Evolutionary conservation across 2,888 invertebrate genomes (phyloP).

Genomic region (Agriopis leucophaearia): DNA sequence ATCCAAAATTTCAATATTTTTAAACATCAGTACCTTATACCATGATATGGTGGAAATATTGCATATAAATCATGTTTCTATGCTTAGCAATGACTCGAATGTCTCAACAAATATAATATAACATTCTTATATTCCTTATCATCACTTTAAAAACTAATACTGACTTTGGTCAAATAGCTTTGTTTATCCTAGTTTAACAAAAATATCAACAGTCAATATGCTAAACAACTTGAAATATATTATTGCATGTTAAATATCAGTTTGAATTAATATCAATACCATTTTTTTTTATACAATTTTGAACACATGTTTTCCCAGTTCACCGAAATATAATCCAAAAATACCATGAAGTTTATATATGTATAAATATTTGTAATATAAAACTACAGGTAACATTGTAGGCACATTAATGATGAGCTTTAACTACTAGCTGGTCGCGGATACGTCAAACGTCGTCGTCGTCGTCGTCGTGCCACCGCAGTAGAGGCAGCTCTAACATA

Average conservation of each 20-base stretch:
- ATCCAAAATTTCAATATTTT: conserved; percentile 64
- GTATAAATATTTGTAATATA: conserved; percentile 55
- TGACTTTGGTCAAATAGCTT: conserved; percentile 87
- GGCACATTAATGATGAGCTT: conserved; percentile 84
- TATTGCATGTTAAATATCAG: conserved; percentile 82
- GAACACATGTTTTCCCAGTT: conserved; percentile 82
- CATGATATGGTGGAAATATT: conserved; percentile 79
- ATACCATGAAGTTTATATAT: conserved; percentile 66
- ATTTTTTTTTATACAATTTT: conserved; percentile 71
- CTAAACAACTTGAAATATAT: conserved; percentile 77
- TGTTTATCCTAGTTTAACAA: conserved; percentile 84
- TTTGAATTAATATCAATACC: conserved; percentile 79
- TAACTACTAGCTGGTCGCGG: conserved; percentile 61
- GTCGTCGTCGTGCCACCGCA: too few relatives aligned
- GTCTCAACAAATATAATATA: conserved; percentile 74
- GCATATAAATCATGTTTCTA: conserved; percentile 67
- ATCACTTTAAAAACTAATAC: conserved; percentile 84
- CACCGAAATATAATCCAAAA: conserved; percentile 69
- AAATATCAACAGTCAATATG: conserved; percentile 83
- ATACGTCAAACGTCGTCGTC: not conserved
- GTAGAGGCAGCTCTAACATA: too few relatives aligned
- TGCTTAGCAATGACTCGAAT: conserved; percentile 76
- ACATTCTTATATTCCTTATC: conserved; percentile 66
- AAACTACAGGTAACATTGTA: conserved; percentile 86
- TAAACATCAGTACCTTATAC: conserved; percentile 74